Evolutionary conservation across 2,888 invertebrate species (phyloP).

Genomic region (Alsophila aescularia): DNA sequence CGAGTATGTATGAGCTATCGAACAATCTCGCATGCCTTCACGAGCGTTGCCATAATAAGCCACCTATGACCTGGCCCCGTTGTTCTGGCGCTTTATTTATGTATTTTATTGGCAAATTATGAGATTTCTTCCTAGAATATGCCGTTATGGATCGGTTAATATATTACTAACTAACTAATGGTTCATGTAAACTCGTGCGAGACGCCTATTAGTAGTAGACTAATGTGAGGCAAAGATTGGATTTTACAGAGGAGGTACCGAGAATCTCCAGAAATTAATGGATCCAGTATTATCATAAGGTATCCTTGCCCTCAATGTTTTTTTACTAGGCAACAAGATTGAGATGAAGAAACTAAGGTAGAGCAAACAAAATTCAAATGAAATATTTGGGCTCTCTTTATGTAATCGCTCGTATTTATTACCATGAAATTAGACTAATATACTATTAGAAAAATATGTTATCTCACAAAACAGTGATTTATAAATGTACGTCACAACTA

Average conservation of each 20-base stretch:
- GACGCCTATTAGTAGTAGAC: constrained; percentile 10
- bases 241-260: constrained; percentile 10
- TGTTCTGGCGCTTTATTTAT: constrained; percentile 38
- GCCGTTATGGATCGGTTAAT: constrained; percentile 13
- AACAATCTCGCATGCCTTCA: constrained; percentile 55
- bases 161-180: constrained; percentile 7
- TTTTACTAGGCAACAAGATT: constrained; percentile 22
- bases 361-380: neutral
- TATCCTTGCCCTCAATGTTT: constrained; percentile 23
- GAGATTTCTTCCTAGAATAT: constrained; percentile 19
- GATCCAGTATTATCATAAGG: constrained; percentile 10
- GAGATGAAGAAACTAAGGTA: neutral
- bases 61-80: constrained; percentile 51
- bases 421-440: too few relatives aligned
- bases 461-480: too few relatives aligned
- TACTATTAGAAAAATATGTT: too few relatives aligned
- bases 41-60: constrained; percentile 54
- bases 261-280: constrained; percentile 23
- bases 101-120: constrained; percentile 36
- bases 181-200: constrained; percentile 4
- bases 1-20: constrained; percentile 46
- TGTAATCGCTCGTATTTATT: neutral
- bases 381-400: neutral
- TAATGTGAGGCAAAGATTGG: neutral
- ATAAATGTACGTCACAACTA: neutral